Conservation (phyloP, 2,888 invertebrate species). For the Abscondita cerata region DNA sequence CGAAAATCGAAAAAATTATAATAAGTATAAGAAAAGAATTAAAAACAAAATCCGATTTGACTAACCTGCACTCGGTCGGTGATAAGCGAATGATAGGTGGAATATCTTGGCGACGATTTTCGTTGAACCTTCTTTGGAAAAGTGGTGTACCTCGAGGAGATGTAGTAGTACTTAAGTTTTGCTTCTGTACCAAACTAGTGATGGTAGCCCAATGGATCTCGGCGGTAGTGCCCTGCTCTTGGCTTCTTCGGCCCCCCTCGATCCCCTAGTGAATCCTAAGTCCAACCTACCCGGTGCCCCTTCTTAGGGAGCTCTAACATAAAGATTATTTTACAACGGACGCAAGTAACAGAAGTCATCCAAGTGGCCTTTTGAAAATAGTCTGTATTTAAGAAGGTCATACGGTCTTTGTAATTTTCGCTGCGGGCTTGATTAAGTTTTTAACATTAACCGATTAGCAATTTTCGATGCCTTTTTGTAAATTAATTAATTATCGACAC, state of each 20-base stretch:
- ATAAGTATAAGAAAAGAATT: background rate
- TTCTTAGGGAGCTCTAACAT: conserved; percentile 49
- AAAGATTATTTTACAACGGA: conserved; percentile 49
- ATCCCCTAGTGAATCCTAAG: conserved; percentile 48
- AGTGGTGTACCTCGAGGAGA: conserved; percentile 32
- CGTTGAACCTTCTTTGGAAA: conserved; percentile 17
- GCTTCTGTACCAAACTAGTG: conserved; percentile 60
- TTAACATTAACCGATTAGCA: conserved; percentile 27
- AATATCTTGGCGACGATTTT: too few species aligned
- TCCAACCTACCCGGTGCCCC: conserved; percentile 52
- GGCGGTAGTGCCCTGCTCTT: conserved; percentile 58
- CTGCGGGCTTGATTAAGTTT: conserved; percentile 29
- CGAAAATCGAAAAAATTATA: background rate
- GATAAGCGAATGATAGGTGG: conserved; percentile 5
- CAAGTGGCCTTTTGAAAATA: conserved; percentile 32
- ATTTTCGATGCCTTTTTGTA: conserved; percentile 17
- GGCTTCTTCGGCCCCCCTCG: conserved; percentile 52
- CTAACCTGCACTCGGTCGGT: conserved; percentile 15
- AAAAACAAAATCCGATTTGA: conserved; percentile 1
- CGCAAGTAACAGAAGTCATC: conserved; percentile 53
- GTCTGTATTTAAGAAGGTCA: conserved; percentile 26
- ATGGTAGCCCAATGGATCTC: conserved; percentile 59
- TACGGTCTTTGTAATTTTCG: conserved; percentile 21
- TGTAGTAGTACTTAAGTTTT: conserved; percentile 43
- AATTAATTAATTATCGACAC: conserved; percentile 20